phyloP scores from a whole-genome alignment of 2,113 vertebrate genomes.

The Dipodomys spectabilis region DNA sequence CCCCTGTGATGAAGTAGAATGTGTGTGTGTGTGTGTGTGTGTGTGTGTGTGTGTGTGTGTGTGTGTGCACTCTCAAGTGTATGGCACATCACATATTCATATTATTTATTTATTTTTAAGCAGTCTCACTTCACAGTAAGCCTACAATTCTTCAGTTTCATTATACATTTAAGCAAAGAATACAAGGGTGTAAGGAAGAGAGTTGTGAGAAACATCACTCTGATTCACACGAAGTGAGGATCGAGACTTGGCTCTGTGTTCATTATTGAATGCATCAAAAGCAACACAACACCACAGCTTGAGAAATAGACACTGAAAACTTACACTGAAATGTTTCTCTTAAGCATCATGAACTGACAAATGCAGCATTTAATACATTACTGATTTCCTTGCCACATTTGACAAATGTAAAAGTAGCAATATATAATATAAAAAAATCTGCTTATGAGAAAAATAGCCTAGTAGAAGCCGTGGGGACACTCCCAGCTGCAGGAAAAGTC shows the following conservation, averaged over 20 bases:
- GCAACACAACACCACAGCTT: conserved; percentile 13
- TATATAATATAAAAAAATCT: not conserved
- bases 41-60: not conserved
- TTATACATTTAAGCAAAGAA: conserved; percentile 34
- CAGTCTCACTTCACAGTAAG: conserved; percentile 40
- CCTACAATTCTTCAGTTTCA: conserved; percentile 43
- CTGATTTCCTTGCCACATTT: conserved; percentile 22
- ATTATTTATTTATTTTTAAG: conserved; percentile 62
- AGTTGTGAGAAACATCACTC: not conserved
- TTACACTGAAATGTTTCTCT: conserved; percentile 35
- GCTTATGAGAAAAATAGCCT: not conserved
- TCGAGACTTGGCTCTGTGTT: not conserved
- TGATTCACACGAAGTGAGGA: conserved; percentile 4
- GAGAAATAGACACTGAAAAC: conserved; percentile 48
- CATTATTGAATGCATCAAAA: conserved; percentile 39
- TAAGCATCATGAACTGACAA: conserved; percentile 21
- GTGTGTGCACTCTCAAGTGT: too few relatives aligned
- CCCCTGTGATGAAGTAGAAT: conserved; percentile 55
- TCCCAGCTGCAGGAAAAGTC: not conserved
- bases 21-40: not conserved
- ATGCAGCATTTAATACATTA: conserved; percentile 22
- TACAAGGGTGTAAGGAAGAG: conserved; percentile 44
- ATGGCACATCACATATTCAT: not conserved
- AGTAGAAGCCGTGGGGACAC: not conserved
- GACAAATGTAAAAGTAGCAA: conserved; percentile 31